A percentile compares a stretch with the other conserved stretches of the same genome.
Conservation (phyloP, 1,140 invertebrate species). For the Diplogasteroides magnus region DNA sequence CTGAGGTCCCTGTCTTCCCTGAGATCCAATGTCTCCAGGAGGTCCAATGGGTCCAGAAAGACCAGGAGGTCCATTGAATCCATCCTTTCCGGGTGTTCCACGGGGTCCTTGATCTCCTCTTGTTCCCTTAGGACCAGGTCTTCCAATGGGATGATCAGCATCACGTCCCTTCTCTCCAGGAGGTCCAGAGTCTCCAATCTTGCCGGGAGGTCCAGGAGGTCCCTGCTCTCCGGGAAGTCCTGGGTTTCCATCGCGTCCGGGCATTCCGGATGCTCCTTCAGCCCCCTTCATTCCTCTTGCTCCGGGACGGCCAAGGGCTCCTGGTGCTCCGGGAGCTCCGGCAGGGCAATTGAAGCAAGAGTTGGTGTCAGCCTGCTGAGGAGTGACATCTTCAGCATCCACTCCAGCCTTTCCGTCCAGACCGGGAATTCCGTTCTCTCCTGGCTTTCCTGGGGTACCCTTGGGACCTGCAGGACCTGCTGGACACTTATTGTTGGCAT, state of each 20-base stretch:
- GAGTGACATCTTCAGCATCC: constrained; percentile 32
- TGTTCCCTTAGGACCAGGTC: constrained; percentile 42
- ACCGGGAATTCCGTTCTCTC: constrained; percentile 32
- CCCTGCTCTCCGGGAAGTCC: constrained; percentile 35
- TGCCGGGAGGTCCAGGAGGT: constrained; percentile 29
- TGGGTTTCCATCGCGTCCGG: constrained; percentile 31
- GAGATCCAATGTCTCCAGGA: constrained; percentile 29
- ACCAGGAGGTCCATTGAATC: constrained; percentile 37
- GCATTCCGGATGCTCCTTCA: constrained; percentile 33
- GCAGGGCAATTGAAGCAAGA: constrained; percentile 36
- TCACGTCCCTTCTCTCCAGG: constrained; percentile 44
- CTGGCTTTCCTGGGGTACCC: constrained; percentile 30
- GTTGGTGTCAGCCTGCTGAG: constrained; percentile 25
- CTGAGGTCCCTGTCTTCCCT: constrained; percentile 31
- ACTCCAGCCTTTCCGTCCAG: constrained; percentile 32
- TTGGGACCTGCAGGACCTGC: constrained; percentile 37
- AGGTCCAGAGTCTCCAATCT: constrained; percentile 38
- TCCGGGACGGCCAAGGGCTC: constrained; percentile 35
- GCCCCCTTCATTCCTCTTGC: constrained; percentile 27
- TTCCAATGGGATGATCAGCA: constrained; percentile 39
- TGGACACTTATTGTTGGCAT: constrained; percentile 37
- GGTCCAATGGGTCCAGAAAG: constrained; percentile 41
- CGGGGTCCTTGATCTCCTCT: constrained; percentile 29
- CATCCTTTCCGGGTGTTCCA: constrained; percentile 32
- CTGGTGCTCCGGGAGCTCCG: constrained; percentile 34